Conservation (phyloP, 35 echinoderm and acorn worm genomes). For the Ophiothrix spiculata region DNA sequence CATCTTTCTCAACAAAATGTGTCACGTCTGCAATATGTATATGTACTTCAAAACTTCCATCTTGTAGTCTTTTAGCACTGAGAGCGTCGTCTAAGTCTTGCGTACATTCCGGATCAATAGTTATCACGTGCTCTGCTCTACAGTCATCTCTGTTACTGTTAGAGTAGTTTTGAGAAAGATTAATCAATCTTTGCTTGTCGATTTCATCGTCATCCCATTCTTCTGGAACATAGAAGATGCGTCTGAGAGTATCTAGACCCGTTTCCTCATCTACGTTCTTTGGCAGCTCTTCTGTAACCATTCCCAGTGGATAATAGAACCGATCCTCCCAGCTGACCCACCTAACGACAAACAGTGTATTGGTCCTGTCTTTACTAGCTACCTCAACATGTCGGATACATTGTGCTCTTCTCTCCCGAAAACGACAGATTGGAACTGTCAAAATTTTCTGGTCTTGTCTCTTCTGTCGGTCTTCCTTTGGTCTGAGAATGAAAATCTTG, state of each 20-base stretch:
- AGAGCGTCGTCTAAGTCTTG: slow-evolving; percentile 77
- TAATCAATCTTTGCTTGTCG: slow-evolving; percentile 22
- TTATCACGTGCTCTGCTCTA: slow-evolving; percentile 54
- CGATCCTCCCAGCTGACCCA: slow-evolving; percentile 36
- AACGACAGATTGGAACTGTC: slow-evolving; percentile 4
- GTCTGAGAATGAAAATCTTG: slow-evolving; percentile 29
- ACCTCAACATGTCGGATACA: slow-evolving; percentile 24
- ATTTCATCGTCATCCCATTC: slow-evolving; percentile 22
- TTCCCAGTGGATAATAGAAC: slow-evolving; percentile 57
- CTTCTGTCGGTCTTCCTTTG: background rate
- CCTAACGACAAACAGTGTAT: slow-evolving; percentile 55
- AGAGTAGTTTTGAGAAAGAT: slow-evolving; percentile 50
- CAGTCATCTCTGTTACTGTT: slow-evolving; percentile 56
- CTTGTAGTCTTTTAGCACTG: slow-evolving; percentile 27
- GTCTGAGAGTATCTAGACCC: slow-evolving; percentile 70
- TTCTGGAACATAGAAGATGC: slow-evolving; percentile 53
- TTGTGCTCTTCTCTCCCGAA: background rate
- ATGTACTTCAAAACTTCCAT: slow-evolving; percentile 2
- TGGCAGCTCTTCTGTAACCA: slow-evolving; percentile 62
- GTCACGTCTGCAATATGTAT: slow-evolving; percentile 57
- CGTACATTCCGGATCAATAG: slow-evolving; percentile 63
- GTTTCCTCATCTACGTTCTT: slow-evolving; percentile 13
- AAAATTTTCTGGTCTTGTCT: background rate
- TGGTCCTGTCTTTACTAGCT: slow-evolving; percentile 35
- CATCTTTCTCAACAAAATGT: slow-evolving; percentile 12